Conservation (phyloP, 1,140 invertebrate genomes). For the Trichogramma pretiosum region DNA sequence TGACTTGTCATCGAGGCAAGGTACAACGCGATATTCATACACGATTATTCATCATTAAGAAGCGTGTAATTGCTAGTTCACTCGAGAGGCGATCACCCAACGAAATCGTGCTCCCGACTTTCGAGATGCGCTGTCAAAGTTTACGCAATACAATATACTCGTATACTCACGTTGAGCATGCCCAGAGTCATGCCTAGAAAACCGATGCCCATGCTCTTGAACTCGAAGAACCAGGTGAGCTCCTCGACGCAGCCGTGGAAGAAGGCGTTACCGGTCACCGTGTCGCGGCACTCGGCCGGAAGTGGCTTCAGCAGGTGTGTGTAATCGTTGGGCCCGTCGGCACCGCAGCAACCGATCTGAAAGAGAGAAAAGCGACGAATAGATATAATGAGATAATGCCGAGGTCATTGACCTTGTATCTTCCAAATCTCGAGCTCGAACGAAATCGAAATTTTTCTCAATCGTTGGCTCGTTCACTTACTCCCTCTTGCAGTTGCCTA, state of each 20-base stretch:
- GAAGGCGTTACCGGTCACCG: constrained; percentile 79
- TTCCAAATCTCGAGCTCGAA: too few relatives aligned
- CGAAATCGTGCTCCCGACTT: too few relatives aligned
- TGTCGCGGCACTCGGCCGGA: constrained; percentile 72
- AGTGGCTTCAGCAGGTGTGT: constrained; percentile 63
- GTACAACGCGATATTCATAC: too few relatives aligned
- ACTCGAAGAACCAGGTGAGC: constrained; percentile 74
- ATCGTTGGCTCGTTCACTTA: too few relatives aligned
- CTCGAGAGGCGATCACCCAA: too few relatives aligned
- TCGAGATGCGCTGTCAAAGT: background rate
- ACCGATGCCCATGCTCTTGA: constrained; percentile 73
- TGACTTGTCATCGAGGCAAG: too few relatives aligned
- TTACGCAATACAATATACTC: background rate
- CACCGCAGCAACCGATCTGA: constrained; percentile 79
- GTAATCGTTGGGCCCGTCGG: constrained; percentile 73
- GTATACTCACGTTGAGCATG: constrained; percentile 58
- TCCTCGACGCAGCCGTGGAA: constrained; percentile 79
- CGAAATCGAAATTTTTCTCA: too few relatives aligned
- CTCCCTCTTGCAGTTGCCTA: constrained; percentile 75
- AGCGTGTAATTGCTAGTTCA: too few relatives aligned
- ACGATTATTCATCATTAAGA: too few relatives aligned
- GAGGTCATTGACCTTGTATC: too few relatives aligned
- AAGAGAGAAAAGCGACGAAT: too few relatives aligned
- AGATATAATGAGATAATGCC: too few relatives aligned
- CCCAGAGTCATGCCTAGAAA: constrained; percentile 65